Evolutionary conservation across 2,888 invertebrate genomes (phyloP), one percentile per base, ranked within the genome.

Genomic region (Nymphalis c-album): DNA sequence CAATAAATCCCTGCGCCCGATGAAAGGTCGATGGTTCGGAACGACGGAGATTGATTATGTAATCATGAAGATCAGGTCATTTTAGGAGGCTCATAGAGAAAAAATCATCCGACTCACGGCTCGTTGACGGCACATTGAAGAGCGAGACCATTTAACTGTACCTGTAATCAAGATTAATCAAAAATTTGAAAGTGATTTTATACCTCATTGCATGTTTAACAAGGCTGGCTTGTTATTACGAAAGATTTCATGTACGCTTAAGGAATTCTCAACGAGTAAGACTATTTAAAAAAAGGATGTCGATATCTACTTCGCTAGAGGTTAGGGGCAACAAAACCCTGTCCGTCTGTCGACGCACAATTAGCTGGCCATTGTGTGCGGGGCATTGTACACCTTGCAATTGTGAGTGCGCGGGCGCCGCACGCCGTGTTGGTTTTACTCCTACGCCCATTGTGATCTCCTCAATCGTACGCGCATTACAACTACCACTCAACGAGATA

Each of bases 11-110:
- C 7, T 81, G 81, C 83, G 87, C 86, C 84, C 87, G 91, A 86
- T 89, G 90, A 91, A 90, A 90, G 89, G 85, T 86, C 81, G 87
- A 86, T 84, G 83, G 85, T 81, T 80, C 78, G 77, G 80, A 77
- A 77, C 81, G 90, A 90, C 90, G 87, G 85, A 85, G 91, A 91
- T 92, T 91, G 89, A 91, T 90, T 89, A 86, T 86, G 90, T 90
- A 90, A 91, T 91, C 90, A 90, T 83, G 86, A 84, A 84, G 85
- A 86, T 84, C 85, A 82, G 81, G 74, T 84, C 83, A 87, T 88
- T 90, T 91, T 76, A 87, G 88, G 85, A 88, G 85, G 85, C 84
- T 87, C 86, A 86, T 89, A 88, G 85, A 88, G 81, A 82, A 85
- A 87, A 89, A 86, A 87, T 87, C 88, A 88, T 88, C 84, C 83